Base-by-base conservation (phyloP, 2,797 vertebrate genomes). In the Onychomys leucogaster region DNA sequence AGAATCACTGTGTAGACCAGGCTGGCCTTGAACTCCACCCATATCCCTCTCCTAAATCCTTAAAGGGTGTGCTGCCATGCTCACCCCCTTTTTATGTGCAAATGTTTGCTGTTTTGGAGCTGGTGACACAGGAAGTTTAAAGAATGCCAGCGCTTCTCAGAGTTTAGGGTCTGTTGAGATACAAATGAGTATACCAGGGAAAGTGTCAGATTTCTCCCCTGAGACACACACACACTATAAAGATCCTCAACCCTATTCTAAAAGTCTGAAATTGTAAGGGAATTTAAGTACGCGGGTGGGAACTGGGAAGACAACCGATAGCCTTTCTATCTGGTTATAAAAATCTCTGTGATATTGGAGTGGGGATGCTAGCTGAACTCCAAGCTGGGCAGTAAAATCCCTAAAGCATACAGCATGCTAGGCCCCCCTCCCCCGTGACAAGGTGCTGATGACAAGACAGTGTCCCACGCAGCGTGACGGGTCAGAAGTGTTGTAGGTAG, bases 341-440 rank as follows among this genome's bases (percentile, higher is more conserved):
- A 16, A 13, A 52, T 83, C 81, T 93, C 57, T 75, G 59, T 63
- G 88, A 91, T 93, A 86, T 43, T 75, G 90, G 80, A 75, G 88
- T 90, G 86, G 52, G 80, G 43, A 94, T 93, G 37, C 37, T 69
- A 89, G 67, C 69, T 14, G 83, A 46, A 75, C 57, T 34, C 11
- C 7, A 37, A 46, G 63, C 59, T 83, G 78, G 71, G 63, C 88
- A 75, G 77, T 76, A 69, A 77, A 95, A 57, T 37, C 27, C 75
- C 2, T n/a, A 37, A 71, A 69, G 65, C 73, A 27, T 67, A 27
- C 75, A 34, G 34, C 29, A 32, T 46, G 17, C 43, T 14, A 63
- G 76, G 13, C 11, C 11, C 6, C 49, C 10, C 2, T 12, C 37
- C 32, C 41, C 12, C 5, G n/a, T n/a, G 7, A 10, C 37, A 19